Conservation (phyloP, 2,888 invertebrate genomes). For the Dichetophora obliterata region DNA sequence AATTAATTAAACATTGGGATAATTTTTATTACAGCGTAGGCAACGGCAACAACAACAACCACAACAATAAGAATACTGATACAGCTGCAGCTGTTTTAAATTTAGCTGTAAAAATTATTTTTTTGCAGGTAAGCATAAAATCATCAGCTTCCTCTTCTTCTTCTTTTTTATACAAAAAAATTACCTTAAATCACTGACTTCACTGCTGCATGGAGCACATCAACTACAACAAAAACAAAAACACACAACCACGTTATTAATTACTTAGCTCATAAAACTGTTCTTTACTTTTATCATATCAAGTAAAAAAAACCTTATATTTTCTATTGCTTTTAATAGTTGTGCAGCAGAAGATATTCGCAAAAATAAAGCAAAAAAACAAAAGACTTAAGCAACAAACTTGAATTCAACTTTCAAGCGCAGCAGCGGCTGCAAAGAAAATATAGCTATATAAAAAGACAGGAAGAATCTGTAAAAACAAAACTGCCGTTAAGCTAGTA, state of each 20-base stretch:
- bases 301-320: background rate
- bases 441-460: background rate
- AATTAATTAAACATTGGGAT: background rate
- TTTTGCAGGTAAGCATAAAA: background rate
- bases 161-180: too few species aligned
- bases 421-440: background rate
- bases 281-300: background rate
- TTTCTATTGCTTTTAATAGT: background rate
- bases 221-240: too few species aligned
- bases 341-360: background rate
- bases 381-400: slow-evolving; percentile 17
- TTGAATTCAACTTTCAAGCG: background rate
- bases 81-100: background rate
- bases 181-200: too few species aligned
- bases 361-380: background rate
- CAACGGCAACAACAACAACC: background rate
- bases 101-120: background rate
- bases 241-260: too few species aligned
- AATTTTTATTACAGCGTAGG: background rate
- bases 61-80: background rate
- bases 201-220: too few species aligned
- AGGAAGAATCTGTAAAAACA: background rate
- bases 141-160: too few species aligned
- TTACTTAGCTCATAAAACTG: background rate
- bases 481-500: background rate